Conservation (phyloP, 2,113 vertebrate species). For the Pteronura brasiliensis region DNA sequence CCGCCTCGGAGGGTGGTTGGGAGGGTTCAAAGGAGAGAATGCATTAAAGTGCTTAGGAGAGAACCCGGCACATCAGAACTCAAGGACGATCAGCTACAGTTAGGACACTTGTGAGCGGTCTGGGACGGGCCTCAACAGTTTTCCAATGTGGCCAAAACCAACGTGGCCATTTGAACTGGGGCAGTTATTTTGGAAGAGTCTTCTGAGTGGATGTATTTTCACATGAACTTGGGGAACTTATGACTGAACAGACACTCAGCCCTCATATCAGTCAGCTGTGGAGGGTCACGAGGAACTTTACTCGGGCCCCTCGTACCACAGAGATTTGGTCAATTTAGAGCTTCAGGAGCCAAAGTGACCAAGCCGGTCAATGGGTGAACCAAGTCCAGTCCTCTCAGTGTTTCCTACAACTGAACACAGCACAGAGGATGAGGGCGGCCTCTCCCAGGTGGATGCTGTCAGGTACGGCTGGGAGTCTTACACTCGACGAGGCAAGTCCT, state of each 20-base stretch:
- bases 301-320: background rate
- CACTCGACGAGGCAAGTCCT: background rate
- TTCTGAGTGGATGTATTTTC: background rate
- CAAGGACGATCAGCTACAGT: background rate
- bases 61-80: background rate
- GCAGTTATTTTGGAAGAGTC: background rate
- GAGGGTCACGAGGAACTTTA: background rate
- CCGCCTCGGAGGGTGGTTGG: background rate
- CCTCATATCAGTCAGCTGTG: background rate
- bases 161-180: background rate
- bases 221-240: background rate
- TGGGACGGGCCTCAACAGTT: background rate
- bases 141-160: background rate
- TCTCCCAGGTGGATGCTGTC: background rate
- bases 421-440: too few relatives aligned
- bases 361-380: background rate
- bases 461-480: background rate
- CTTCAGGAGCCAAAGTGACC: background rate
- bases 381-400: background rate
- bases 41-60: slow-evolving; percentile 24
- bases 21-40: background rate
- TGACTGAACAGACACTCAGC: background rate
- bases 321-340: background rate
- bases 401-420: background rate
- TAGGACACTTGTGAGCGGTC: background rate